A percentile compares a stretch with the other conserved stretches of the same genome.
Evolutionary conservation across 2,888 invertebrate genomes (phyloP).

Genomic region (Exephanes ischioxanthus): DNA sequence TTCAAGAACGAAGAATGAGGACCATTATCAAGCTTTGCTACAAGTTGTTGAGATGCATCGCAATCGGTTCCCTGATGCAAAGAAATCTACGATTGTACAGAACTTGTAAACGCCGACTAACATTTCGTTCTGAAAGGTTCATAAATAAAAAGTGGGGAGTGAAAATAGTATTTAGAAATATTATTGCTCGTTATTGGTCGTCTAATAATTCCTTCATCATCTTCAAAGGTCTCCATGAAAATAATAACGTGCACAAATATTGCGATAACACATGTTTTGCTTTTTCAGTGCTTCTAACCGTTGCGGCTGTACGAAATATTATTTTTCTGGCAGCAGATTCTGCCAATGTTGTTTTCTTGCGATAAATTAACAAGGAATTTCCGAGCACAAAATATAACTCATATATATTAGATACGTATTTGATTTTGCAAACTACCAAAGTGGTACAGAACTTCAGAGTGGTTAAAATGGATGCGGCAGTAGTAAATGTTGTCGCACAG

Average conservation of each 20-base stretch:
- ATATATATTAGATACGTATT: background rate
- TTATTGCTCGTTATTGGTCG: too few species aligned
- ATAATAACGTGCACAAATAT: background rate
- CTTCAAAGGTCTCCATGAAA: background rate
- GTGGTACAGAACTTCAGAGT: background rate
- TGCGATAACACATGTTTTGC: background rate
- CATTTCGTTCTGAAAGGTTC: background rate
- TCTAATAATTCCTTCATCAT: too few species aligned
- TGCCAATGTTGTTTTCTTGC: background rate
- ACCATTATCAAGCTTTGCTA: too few species aligned
- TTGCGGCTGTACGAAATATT: background rate
- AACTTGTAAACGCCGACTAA: background rate
- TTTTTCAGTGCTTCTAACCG: background rate
- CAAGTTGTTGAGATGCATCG: too few species aligned
- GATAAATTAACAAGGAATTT: background rate
- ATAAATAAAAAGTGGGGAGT: background rate
- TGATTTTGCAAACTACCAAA: background rate
- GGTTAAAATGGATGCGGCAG: constrained; percentile 1
- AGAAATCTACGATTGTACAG: too few species aligned
- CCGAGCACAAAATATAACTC: background rate
- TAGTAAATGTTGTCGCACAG: background rate
- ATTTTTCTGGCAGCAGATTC: background rate
- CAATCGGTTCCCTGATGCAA: too few species aligned
- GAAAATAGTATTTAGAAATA: too few species aligned
- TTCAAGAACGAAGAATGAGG: too few species aligned